These are phyloP conservation scores for Pantelozetes paolii DNA, from an alignment of 2,888 invertebrate species.

Conservation along the genomic window DNA sequence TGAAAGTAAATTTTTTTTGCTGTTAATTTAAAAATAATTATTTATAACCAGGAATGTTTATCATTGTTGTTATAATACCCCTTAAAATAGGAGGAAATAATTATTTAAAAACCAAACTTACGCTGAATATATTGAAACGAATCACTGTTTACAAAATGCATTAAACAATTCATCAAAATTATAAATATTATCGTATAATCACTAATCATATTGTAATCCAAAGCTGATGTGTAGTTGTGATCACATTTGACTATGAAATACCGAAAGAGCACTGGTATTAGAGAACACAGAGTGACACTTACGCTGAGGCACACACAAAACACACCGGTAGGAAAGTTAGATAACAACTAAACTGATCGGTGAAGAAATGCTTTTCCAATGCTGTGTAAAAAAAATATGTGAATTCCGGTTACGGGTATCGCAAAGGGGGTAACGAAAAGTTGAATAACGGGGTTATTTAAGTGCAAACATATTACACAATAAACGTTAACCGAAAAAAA, in stretches of 20 bases:
- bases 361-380: not conserved
- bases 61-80: too few relatives aligned
- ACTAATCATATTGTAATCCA: not conserved
- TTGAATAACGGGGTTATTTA: conserved; percentile 19
- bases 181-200: not conserved
- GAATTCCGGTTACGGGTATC: conserved; percentile 7
- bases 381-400: conserved; percentile 2
- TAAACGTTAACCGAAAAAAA: too few relatives aligned
- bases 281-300: too few relatives aligned
- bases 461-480: not conserved
- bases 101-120: not conserved
- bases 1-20: too few relatives aligned
- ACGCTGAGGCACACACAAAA: too few relatives aligned
- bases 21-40: too few relatives aligned
- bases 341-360: not conserved
- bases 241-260: too few relatives aligned
- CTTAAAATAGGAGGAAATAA: not conserved
- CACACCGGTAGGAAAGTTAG: too few relatives aligned
- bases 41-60: too few relatives aligned
- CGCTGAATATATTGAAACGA: conserved; percentile 10
- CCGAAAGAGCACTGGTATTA: too few relatives aligned
- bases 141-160: not conserved
- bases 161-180: not conserved
- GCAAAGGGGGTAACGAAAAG: not conserved
- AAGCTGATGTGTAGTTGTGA: not conserved